A percentile compares a stretch with the other conserved stretches of the same genome.
Conservation (phyloP, 1,140 invertebrate species). For the Hermetia illucens region DNA sequence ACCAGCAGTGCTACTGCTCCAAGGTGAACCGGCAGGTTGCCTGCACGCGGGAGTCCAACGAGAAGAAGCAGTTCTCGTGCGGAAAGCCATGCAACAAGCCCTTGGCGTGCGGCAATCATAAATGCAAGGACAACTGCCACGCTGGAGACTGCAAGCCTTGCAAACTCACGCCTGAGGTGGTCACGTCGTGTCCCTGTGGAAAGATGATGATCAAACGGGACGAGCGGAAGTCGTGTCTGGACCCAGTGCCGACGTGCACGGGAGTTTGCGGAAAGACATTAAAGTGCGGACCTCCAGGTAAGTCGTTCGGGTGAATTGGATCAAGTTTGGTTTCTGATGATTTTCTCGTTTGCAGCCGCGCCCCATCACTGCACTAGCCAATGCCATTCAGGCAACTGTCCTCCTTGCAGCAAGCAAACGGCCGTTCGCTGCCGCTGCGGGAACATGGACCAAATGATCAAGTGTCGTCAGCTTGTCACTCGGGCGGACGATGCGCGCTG, state of each 20-base stretch:
- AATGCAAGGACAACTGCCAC: constrained; percentile 60
- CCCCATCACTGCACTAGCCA: constrained; percentile 52
- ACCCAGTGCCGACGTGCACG: constrained; percentile 75
- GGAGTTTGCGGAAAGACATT: constrained; percentile 65
- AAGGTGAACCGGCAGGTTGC: constrained; percentile 33
- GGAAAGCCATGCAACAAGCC: constrained; percentile 49
- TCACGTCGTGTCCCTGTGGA: constrained; percentile 75
- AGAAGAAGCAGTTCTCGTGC: constrained; percentile 41
- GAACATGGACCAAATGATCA: constrained; percentile 66
- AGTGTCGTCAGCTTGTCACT: constrained; percentile 55
- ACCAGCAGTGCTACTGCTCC: constrained; percentile 33
- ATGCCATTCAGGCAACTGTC: constrained; percentile 70
- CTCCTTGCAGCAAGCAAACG: constrained; percentile 64
- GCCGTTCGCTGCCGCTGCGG: constrained; percentile 80
- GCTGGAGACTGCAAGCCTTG: constrained; percentile 47
- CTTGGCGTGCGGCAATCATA: constrained; percentile 63
- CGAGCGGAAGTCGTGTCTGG: constrained; percentile 54
- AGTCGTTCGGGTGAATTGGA: neutral
- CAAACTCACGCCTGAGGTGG: constrained; percentile 40
- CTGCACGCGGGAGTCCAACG: constrained; percentile 34
- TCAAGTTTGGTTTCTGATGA: neutral
- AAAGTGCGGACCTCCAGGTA: constrained; percentile 58
- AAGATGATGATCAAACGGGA: constrained; percentile 38
- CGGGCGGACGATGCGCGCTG: constrained; percentile 62
- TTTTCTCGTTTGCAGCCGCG: constrained; percentile 27